Percentiles rank a stretch among this genome's conserved stretches.
Conservation (phyloP, 37 sponge, comb jelly and placozoan species). For the Agelas oroides region DNA sequence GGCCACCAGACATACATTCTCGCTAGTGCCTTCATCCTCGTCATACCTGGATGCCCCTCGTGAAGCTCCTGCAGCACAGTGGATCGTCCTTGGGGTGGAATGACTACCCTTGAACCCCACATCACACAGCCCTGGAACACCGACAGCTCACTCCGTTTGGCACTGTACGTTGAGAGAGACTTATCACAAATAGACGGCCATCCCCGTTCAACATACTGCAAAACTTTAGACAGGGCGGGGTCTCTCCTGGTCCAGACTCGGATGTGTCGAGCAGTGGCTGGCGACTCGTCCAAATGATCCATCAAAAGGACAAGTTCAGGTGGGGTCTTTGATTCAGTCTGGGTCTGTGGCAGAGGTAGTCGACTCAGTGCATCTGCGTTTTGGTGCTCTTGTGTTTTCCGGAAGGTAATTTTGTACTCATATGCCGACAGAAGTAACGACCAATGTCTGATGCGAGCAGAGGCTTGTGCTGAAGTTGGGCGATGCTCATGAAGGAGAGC, state of each 20-base stretch:
- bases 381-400: neutral
- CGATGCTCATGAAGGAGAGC: constrained; percentile 12
- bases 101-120: too few relatives aligned
- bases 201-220: constrained; percentile 3
- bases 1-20: too few relatives aligned
- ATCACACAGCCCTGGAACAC: too few relatives aligned
- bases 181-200: constrained; percentile 25
- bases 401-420: constrained; percentile 21
- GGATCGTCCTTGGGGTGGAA: too few relatives aligned
- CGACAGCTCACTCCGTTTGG: too few relatives aligned
- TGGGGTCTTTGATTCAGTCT: neutral
- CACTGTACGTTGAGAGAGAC: neutral
- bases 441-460: constrained; percentile 21
- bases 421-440: constrained; percentile 33
- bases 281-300: constrained; percentile 23
- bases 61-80: too few relatives aligned
- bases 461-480: constrained; percentile 29
- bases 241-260: constrained; percentile 15
- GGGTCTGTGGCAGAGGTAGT: constrained; percentile 4
- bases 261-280: constrained; percentile 29
- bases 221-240: constrained; percentile 10
- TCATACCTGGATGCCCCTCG: too few relatives aligned
- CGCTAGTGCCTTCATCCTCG: too few relatives aligned
- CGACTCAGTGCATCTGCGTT: constrained; percentile 50
- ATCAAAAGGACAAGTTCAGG: constrained; percentile 26